Evolutionary conservation across 2,888 invertebrate genomes (phyloP).

Genomic region (Cheilosia pagana): DNA sequence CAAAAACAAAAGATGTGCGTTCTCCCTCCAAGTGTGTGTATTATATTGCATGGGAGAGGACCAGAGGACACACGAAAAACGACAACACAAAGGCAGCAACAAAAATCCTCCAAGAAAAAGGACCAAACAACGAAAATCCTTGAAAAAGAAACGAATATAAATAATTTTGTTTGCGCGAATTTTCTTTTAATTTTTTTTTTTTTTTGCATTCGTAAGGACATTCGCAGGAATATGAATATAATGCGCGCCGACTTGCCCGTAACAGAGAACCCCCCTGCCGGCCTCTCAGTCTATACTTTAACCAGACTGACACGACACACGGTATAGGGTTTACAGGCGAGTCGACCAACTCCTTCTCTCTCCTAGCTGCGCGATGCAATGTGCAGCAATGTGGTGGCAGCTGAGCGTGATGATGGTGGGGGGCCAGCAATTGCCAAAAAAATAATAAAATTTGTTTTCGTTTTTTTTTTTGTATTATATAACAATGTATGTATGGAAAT

Average conservation of each 20-base stretch:
- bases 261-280: not conserved
- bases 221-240: conserved; percentile 60
- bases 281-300: conserved; percentile 27
- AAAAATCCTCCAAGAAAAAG: conserved; percentile 14
- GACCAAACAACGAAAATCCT: conserved; percentile 16
- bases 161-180: conserved; percentile 52
- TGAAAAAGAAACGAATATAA: conserved; percentile 43
- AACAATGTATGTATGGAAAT: conserved; percentile 62
- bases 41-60: conserved; percentile 23
- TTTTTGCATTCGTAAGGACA: conserved; percentile 45
- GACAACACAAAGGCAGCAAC: conserved; percentile 4
- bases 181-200: conserved; percentile 46
- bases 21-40: conserved; percentile 32
- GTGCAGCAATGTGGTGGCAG: conserved; percentile 48
- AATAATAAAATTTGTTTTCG: conserved; percentile 58
- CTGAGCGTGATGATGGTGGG: conserved; percentile 44
- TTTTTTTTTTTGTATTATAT: conserved; percentile 3
- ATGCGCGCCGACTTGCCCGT: conserved; percentile 38
- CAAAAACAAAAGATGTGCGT: conserved; percentile 68
- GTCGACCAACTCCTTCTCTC: conserved; percentile 30
- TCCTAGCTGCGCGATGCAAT: conserved; percentile 42
- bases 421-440: conserved; percentile 63
- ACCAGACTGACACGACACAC: conserved; percentile 58
- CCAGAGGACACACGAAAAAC: conserved; percentile 19
- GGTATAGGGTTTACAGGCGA: conserved; percentile 22